Percentiles rank a stretch among this genome's conserved stretches.
phyloP scores from a whole-genome alignment of 1,140 invertebrate species.

The Rhyacophila brunnea region DNA sequence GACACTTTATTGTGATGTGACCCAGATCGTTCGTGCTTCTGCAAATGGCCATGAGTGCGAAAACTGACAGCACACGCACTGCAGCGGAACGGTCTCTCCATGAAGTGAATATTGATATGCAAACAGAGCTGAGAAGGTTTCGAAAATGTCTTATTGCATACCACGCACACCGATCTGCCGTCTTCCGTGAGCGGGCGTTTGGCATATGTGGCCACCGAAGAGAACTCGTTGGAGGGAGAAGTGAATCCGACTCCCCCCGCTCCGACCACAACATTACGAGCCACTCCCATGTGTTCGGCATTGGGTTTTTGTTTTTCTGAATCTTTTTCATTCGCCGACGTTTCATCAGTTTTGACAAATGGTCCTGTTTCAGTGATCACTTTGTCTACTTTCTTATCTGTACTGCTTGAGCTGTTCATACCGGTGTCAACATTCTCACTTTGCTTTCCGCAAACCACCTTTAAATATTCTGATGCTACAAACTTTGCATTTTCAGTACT shows the following conservation, averaged over 20 bases:
- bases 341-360: slow-evolving; percentile 18
- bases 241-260: slow-evolving; percentile 50
- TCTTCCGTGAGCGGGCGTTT: slow-evolving; percentile 65
- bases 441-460: slow-evolving; percentile 59
- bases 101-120: slow-evolving; percentile 95
- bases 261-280: slow-evolving; percentile 52
- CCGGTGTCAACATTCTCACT: slow-evolving; percentile 34
- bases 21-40: slow-evolving; percentile 87
- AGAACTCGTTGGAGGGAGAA: slow-evolving; percentile 48
- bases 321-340: slow-evolving; percentile 16
- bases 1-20: slow-evolving; percentile 89
- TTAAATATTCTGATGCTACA: slow-evolving; percentile 61
- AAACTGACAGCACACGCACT: slow-evolving; percentile 90
- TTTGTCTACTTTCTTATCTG: slow-evolving; percentile 15
- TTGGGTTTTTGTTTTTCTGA: slow-evolving; percentile 25
- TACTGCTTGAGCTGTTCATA: slow-evolving; percentile 5
- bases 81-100: slow-evolving; percentile 89
- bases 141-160: slow-evolving; percentile 89
- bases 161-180: slow-evolving; percentile 77
- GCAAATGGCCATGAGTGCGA: slow-evolving; percentile 86
- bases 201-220: slow-evolving; percentile 44
- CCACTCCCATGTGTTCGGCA: slow-evolving; percentile 40
- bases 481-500: slow-evolving; percentile 57
- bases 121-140: slow-evolving; percentile 86
- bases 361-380: slow-evolving; percentile 1